phyloP scores from a whole-genome alignment of 1,140 invertebrate species.

The Leptonema lineaticorne region DNA sequence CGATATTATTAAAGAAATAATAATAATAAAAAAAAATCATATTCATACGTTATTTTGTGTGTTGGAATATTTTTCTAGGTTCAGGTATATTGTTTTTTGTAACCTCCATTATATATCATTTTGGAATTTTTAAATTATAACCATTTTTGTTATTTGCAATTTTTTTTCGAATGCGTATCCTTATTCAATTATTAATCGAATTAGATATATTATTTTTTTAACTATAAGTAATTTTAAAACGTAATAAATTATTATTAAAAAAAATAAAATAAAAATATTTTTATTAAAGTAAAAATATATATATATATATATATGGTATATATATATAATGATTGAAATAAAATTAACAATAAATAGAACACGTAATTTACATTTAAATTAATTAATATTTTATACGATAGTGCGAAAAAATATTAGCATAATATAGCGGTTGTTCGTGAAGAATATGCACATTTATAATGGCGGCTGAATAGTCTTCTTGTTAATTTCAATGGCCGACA shows the following conservation, averaged over 20 bases:
- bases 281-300: too few species aligned
- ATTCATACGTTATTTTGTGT: not conserved
- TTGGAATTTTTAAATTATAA: too few species aligned
- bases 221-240: too few species aligned
- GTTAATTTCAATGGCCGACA: slow-evolving; percentile 9
- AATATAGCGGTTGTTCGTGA: not conserved
- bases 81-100: not conserved
- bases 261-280: too few species aligned
- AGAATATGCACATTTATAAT: not conserved
- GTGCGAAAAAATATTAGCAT: not conserved
- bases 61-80: not conserved
- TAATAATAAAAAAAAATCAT: not conserved
- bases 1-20: not conserved
- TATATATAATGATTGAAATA: too few species aligned
- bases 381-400: not conserved
- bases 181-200: too few species aligned
- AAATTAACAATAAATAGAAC: not conserved
- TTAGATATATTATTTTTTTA: too few species aligned
- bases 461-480: slow-evolving; percentile 3
- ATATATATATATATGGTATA: too few species aligned
- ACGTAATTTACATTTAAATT: not conserved
- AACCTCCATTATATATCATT: too few species aligned
- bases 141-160: too few species aligned
- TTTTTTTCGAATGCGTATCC: too few species aligned
- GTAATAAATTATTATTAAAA: too few species aligned